Evolutionary conservation across 2,797 vertebrate genomes (phyloP).

Genomic region (Mus spretus): DNA sequence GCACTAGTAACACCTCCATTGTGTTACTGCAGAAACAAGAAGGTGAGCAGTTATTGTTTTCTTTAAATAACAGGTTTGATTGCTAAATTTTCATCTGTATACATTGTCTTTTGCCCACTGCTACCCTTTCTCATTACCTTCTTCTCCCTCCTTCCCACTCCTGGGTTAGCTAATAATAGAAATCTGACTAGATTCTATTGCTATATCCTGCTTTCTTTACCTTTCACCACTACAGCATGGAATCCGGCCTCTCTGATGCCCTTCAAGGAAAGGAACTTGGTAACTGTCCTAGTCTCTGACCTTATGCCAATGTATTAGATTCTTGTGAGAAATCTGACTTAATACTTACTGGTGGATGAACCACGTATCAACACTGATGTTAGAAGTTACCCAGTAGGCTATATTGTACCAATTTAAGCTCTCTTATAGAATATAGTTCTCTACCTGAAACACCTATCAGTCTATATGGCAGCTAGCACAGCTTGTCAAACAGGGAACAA

Average conservation of each 20-base stretch:
- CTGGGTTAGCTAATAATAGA: background rate
- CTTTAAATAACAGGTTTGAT: background rate
- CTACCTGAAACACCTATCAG: background rate
- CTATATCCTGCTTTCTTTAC: background rate
- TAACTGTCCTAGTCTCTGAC: background rate
- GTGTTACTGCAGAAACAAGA: background rate
- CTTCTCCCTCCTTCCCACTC: background rate
- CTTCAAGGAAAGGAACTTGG: background rate
- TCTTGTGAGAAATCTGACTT: background rate
- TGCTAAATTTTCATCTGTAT: background rate
- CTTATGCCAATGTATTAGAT: background rate
- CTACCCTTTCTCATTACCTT: background rate
- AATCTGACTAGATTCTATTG: background rate
- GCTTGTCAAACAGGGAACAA: background rate
- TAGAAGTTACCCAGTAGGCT: background rate
- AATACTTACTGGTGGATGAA: background rate
- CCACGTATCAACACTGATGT: background rate
- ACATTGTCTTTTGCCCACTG: background rate
- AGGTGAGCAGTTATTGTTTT: background rate
- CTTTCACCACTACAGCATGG: background rate
- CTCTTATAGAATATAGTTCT: conserved; percentile 12
- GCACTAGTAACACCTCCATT: background rate
- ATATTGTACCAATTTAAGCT: background rate
- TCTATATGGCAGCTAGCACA: background rate
- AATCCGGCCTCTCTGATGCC: background rate